Evolutionary conservation across 2,888 invertebrate species (phyloP), one percentile per base, ranked within the genome.

Genomic region (Microctonus hyperodae): DNA sequence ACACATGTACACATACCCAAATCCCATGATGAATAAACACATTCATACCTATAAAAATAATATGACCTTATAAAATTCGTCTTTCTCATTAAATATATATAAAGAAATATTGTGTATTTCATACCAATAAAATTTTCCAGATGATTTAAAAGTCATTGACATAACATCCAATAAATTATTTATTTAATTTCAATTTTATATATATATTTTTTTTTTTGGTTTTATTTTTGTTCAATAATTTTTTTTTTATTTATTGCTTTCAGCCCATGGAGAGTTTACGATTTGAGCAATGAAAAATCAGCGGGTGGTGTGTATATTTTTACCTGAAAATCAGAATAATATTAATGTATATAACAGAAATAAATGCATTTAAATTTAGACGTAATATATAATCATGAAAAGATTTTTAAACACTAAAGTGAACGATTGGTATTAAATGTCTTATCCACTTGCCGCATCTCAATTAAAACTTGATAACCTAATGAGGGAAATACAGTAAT

Each of bases 181-280:
- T 44, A 16, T 44, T 4, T 4, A 2, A n/a, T 40, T 40, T n/a
- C 44, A 7, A 16, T 44, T 16, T 44, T 1, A 4, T 16, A 16
- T 16, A 44, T 16, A n/a, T 23, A n/a, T n/a, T n/a, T n/a, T n/a
- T 35, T 23, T 53, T n/a, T 22, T 20, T 23, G 59, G n/a, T n/a
- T n/a, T 57, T 65, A 64, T 70, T 70, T 51, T 28, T 20, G 11
- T 65, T 68, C 63, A 65, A 65, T 65, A 66, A 72, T 51, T 65
- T 33, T n/a, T n/a, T n/a, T 40, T 37, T 66, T 56, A 33, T 40
- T 31, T 44, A 55, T 20, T n/a, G 22, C 48, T 7, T 20, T 40
- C 37, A 9, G 40, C n/a, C 28, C 13, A 4, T n/a, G 5, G 35
- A 37, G 31, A 40, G 20, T 28, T 56, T 44, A 40, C 37, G 16